Base-by-base conservation (phyloP, 2,113 vertebrate species). In the Macroglossus sobrinus region DNA sequence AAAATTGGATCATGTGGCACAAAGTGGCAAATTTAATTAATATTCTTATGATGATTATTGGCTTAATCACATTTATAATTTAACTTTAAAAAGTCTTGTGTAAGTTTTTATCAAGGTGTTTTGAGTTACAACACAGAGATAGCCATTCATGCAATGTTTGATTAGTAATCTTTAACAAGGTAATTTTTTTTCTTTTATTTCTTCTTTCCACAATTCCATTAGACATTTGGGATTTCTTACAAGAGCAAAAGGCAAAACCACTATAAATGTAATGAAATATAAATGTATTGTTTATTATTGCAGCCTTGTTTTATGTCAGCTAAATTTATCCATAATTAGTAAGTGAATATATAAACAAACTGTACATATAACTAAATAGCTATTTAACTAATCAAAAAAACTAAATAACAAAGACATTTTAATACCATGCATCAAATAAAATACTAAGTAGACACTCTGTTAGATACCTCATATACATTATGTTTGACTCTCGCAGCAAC, bases 1-100 rank as follows among this genome's bases (percentile, higher is more conserved):
- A 95, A 93, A 72, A 92, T 59, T 97, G 33, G 28, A 84, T 82
- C 50, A 63, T 45, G 66, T 68, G 86, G 40, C 53, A 40, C 69
- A 93, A 97, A 97, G 74, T 53, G 3, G 22, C 0, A 57, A 45
- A 88, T 64, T 93, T 90, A 95, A 93, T 93, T 95, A 89, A 21
- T 93, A 12, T 72, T n/a, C 15, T 82, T 93, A 91, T 93, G 93
- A 89, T 50, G 61, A 94, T 91, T 53, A 95, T 0, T 24, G 5
- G 9, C 18, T 76, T 90, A 53, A 96, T 96, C 72, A 81, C 40
- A n/a, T 15, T 30, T 89, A 26, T 45, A 59, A 66, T 91, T 92
- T 43, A 86, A 8, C 13, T 95, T 97, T 38, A 93, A 89, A 21
- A 43, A 95, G 22, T 71, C 16, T 40, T 61, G 1, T 89, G 21